A percentile compares a stretch with the other conserved stretches of the same genome.
phyloP scores from a whole-genome alignment of 2,113 vertebrate species.

The Percopsis transmontana region DNA sequence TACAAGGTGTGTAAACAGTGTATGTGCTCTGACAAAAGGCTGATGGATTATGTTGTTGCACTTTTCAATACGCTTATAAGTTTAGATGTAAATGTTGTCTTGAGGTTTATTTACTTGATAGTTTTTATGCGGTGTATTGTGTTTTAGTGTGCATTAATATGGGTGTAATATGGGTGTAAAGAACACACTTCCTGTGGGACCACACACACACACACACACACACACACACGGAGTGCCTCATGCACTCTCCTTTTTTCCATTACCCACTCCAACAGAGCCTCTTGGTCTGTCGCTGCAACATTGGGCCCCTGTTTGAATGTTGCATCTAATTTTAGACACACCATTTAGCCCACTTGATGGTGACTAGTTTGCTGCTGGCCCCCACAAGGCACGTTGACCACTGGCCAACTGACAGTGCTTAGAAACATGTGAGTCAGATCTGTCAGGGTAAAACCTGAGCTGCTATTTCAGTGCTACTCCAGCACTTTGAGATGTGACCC shows the following conservation, averaged over 20 bases:
- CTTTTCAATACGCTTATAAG: too few species aligned
- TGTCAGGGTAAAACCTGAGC: slow-evolving; percentile 26
- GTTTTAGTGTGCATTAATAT: slow-evolving; percentile 16
- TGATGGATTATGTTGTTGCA: too few species aligned
- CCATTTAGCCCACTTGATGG: slow-evolving; percentile 11
- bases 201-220: slow-evolving; percentile 9
- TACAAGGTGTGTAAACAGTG: slow-evolving; percentile 6
- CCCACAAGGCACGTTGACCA: too few species aligned
- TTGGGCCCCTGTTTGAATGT: slow-evolving; percentile 27
- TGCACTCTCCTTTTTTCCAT: slow-evolving; percentile 64
- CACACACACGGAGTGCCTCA: slow-evolving; percentile 34
- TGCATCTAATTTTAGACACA: slow-evolving; percentile 37
- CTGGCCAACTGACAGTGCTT: slow-evolving; percentile 23
- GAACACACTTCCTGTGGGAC: background rate
- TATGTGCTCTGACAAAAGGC: background rate
- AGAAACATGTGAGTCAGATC: slow-evolving; percentile 13
- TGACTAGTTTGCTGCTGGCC: too few species aligned
- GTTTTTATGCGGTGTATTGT: too few species aligned
- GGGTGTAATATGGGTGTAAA: slow-evolving; percentile 4
- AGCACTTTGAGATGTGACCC: too few species aligned
- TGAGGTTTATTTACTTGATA: too few species aligned
- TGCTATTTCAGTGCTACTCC: slow-evolving; percentile 28
- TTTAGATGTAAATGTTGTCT: too few species aligned
- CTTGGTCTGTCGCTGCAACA: slow-evolving; percentile 13
- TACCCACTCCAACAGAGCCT: slow-evolving; percentile 63